Evolutionary conservation across 2,797 vertebrate genomes (phyloP).

Genomic region (Sebastes diaconus): DNA sequence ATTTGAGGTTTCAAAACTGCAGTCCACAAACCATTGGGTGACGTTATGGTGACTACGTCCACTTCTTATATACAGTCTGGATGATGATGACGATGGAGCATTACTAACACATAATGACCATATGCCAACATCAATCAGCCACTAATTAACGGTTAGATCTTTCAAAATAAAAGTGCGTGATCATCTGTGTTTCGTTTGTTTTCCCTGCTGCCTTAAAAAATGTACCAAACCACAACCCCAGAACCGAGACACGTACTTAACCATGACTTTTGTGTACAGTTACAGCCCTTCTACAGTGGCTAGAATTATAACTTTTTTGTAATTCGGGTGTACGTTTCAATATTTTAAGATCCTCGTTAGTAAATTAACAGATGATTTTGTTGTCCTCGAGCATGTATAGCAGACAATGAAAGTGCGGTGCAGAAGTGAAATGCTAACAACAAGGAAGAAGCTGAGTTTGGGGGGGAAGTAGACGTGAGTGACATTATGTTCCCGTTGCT

Average conservation of each 20-base stretch:
- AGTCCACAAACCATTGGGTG: too few species aligned
- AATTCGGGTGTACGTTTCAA: not conserved
- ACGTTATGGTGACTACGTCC: too few species aligned
- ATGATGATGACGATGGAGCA: not conserved
- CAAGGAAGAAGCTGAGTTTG: not conserved
- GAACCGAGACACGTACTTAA: not conserved
- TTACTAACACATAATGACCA: not conserved
- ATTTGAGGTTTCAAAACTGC: too few species aligned
- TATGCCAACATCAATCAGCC: not conserved
- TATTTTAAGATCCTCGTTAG: not conserved
- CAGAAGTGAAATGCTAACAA: slow-evolving; percentile 3
- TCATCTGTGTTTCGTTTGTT: not conserved
- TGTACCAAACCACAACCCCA: not conserved
- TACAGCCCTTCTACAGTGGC: not conserved
- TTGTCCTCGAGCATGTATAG: not conserved
- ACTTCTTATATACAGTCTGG: too few species aligned
- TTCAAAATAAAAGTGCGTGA: not conserved
- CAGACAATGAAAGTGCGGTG: not conserved
- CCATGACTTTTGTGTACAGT: not conserved
- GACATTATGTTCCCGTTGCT: slow-evolving; percentile 15
- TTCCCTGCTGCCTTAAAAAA: not conserved
- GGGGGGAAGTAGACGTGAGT: not conserved
- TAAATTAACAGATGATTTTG: not conserved
- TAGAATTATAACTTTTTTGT: not conserved
- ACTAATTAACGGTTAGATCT: not conserved